Evolutionary conservation across 2,888 invertebrate genomes (phyloP), one percentile per base, ranked within the genome.

Genomic region (Biston stratarius): DNA sequence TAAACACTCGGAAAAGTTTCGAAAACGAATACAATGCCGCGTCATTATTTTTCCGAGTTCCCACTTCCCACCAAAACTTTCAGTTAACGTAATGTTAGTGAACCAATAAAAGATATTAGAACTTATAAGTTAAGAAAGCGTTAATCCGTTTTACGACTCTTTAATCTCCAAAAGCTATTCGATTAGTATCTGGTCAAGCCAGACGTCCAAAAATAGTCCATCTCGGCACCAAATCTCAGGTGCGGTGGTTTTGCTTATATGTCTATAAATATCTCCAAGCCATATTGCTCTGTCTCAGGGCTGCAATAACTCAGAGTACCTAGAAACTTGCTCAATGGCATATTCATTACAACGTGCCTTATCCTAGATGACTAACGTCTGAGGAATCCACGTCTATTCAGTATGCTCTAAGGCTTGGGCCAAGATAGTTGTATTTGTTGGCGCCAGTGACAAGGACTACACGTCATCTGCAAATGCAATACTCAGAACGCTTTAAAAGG

Each of bases 321-420:
- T 68, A 69, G 64, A 65, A 49, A 67, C 73, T 74, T 74, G 71
- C 73, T 71, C 70, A 73, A 73, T 73, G 70, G 70, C 64, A 70
- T 72, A 74, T 73, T 73, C 69, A 71, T 72, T 78, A 77, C 75
- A 78, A 79, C 81, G 83, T 81, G 81, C 82, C 77, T 79, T 81
- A 81, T 82, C 79, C 79, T 78, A 77, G 70, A 77, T 84, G 85
- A 85, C 81, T 85, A 84, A 85, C 76, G 72, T 69, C 73, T 64
- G 61, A 60, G 78, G 84, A 84, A 84, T 86, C 79, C 75, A 64
- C 76, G 74, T 47, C 53, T 74, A 73, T 71, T 73, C 72, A 76
- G 76, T 78, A 77, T 77, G 76, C 75, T 80, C 77, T 82, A 77
- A 76, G 74, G 65, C 64, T 72, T 70, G 72, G 67, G 71, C 73